Evolutionary conservation across 1,140 invertebrate species (phyloP).

Genomic region (Apis florea): DNA sequence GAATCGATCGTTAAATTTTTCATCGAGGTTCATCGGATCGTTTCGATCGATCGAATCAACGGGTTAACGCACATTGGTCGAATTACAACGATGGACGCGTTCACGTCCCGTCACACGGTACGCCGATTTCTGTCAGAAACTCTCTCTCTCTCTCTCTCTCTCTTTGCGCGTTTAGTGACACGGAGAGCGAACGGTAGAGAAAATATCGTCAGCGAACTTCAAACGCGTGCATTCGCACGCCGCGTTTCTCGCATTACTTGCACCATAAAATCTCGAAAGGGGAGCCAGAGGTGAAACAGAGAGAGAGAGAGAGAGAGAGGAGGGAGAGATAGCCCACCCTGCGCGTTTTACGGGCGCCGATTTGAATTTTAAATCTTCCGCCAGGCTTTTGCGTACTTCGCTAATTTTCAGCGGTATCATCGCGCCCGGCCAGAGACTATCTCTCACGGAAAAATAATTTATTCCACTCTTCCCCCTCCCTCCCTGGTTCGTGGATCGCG

Average conservation of each 20-base stretch:
- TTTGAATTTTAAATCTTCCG: slow-evolving; percentile 68
- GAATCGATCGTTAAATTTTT: neutral
- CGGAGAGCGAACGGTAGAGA: neutral
- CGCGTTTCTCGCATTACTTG: slow-evolving; percentile 54
- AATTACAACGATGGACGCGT: slow-evolving; percentile 17
- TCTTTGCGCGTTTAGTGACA: slow-evolving; percentile 21
- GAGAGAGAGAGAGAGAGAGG: too few species aligned
- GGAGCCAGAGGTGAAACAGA: slow-evolving; percentile 27
- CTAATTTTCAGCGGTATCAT: slow-evolving; percentile 58
- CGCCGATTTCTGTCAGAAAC: slow-evolving; percentile 48
- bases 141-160: too few species aligned
- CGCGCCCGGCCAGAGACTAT: neutral
- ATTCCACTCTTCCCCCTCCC: neutral
- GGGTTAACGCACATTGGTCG: slow-evolving; percentile 16
- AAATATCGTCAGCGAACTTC: slow-evolving; percentile 60
- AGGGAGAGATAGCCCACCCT: neutral
- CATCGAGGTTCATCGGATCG: neutral
- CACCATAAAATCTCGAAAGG: slow-evolving; percentile 57
- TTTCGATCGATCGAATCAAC: slow-evolving; percentile 26
- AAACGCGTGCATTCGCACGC: slow-evolving; percentile 44
- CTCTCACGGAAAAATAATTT: slow-evolving; percentile 16
- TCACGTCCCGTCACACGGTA: slow-evolving; percentile 27
- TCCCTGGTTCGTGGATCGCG: neutral
- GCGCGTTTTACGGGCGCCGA: slow-evolving; percentile 55
- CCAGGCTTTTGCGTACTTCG: slow-evolving; percentile 51